Percentiles rank a stretch among this genome's conserved stretches.
These are phyloP conservation scores for Zaprionus lachaisei DNA, from an alignment of 1,140 invertebrate species.

Conservation along the genomic window DNA sequence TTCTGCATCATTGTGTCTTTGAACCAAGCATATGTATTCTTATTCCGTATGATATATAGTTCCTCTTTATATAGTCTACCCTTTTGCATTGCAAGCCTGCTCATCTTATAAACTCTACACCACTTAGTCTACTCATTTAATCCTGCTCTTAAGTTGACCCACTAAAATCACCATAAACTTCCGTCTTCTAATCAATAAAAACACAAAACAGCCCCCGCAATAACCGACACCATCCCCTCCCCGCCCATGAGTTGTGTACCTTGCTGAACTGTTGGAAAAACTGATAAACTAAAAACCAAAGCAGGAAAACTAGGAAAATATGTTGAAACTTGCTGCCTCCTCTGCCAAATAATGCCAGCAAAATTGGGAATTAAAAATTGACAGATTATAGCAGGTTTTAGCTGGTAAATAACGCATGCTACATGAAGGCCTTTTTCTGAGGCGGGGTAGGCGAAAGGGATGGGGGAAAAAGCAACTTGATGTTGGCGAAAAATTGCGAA, in stretches of 20 bases:
- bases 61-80: neutral
- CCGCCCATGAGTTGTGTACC: neutral
- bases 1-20: no score
- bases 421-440: neutral
- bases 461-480: slow-evolving; percentile 10
- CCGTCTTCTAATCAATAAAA: slow-evolving; percentile 1
- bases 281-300: slow-evolving; percentile 14
- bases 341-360: neutral
- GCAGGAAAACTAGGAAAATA: neutral
- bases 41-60: neutral
- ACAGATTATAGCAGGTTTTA: neutral
- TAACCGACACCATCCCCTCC: neutral
- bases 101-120: neutral
- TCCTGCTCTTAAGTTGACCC: neutral
- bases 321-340: neutral
- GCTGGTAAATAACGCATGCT: slow-evolving; percentile 7
- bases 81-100: neutral
- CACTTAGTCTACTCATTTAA: neutral
- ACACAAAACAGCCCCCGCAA: neutral
- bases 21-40: no score
- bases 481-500: slow-evolving; percentile 31
- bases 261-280: neutral
- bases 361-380: slow-evolving; percentile 26
- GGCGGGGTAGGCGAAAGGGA: no score
- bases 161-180: neutral